Conservation (phyloP, 2,888 invertebrate species). For the Cybosia mesomella region DNA sequence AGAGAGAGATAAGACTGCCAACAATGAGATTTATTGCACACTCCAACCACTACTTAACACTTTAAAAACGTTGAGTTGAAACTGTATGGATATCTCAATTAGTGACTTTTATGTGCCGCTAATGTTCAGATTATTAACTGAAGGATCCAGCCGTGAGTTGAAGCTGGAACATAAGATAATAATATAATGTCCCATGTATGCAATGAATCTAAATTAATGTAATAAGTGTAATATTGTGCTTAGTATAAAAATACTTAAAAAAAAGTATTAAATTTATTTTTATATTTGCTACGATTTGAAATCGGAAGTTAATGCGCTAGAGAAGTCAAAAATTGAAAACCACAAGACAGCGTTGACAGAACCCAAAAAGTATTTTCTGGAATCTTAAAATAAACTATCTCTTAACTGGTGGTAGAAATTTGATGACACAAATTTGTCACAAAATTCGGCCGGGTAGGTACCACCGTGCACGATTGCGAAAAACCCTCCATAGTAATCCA, state of each 20-base stretch:
- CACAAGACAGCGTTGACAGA: background rate
- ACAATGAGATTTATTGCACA: constrained; percentile 83
- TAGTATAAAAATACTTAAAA: no score
- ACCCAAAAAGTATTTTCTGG: background rate
- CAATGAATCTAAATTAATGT: background rate
- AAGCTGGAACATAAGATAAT: constrained; percentile 10
- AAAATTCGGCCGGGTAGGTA: no score
- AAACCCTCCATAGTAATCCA: no score
- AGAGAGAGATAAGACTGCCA: constrained; percentile 74
- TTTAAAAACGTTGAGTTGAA: constrained; percentile 68
- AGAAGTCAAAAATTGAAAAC: background rate
- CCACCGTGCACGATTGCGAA: no score
- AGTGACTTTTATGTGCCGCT: constrained; percentile 68
- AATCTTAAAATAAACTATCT: background rate
- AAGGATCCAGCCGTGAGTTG: constrained; percentile 20
- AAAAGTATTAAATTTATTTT: no score
- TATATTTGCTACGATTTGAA: no score
- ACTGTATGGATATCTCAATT: constrained; percentile 74
- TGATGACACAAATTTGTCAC: no score
- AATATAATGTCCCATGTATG: no score
- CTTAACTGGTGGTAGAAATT: no score
- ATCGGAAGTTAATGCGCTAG: no score
- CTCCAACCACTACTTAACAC: constrained; percentile 69
- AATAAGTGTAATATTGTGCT: no score
- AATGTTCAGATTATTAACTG: constrained; percentile 57